These are phyloP conservation scores for Autographa pulchrina DNA, from an alignment of 2,888 invertebrate species.

Conservation along the genomic window DNA sequence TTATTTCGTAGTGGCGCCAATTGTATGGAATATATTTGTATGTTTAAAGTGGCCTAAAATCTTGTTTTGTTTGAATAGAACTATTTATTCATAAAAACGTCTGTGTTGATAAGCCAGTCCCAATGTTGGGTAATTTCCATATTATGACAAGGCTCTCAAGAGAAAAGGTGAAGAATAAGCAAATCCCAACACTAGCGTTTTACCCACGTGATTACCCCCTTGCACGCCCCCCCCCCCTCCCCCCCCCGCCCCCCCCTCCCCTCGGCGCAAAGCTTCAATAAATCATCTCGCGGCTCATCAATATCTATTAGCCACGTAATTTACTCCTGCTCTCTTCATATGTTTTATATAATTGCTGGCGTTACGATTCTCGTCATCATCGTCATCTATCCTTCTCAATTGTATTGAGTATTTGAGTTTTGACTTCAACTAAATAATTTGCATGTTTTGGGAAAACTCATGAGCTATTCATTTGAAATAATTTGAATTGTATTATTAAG, in stretches of 20 bases:
- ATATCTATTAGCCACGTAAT: slow-evolving; percentile 55
- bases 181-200: slow-evolving; percentile 14
- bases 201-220: slow-evolving; percentile 5
- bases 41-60: neutral
- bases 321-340: slow-evolving; percentile 35
- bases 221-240: slow-evolving; percentile 6
- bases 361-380: neutral
- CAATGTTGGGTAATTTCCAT: no score
- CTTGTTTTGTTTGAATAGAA: no score
- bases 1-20: neutral
- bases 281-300: slow-evolving; percentile 51
- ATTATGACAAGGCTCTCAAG: no score
- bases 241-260: neutral
- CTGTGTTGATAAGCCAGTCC: no score
- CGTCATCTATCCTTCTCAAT: neutral
- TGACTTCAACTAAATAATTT: no score
- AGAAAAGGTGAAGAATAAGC: no score
- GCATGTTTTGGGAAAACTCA: no score
- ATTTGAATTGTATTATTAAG: no score
- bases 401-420: no score
- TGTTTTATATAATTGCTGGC: slow-evolving; percentile 4
- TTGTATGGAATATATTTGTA: neutral
- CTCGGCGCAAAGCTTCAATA: slow-evolving; percentile 20
- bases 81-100: no score
- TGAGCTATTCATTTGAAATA: no score